These are phyloP conservation scores for Congeria kusceri DNA, from an alignment of 2,888 invertebrate species.

Conservation along the genomic window DNA sequence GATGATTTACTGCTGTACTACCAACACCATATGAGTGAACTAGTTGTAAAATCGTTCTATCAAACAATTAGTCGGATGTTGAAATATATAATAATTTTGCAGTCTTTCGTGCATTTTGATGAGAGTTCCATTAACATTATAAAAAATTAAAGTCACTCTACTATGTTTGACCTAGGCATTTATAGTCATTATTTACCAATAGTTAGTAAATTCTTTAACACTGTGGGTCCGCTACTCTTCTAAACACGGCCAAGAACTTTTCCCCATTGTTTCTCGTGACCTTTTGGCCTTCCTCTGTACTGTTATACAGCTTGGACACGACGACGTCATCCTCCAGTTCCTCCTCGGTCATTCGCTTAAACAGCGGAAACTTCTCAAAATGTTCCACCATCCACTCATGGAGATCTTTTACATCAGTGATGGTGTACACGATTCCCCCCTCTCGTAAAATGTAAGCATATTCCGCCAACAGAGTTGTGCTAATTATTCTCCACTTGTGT, in stretches of 20 bases:
- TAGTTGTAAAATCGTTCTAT: too few species aligned
- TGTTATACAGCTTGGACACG: slow-evolving; percentile 94
- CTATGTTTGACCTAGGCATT: too few species aligned
- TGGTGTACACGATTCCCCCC: slow-evolving; percentile 95
- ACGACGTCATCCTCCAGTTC: slow-evolving; percentile 93
- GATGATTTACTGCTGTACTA: too few species aligned
- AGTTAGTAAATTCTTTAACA: too few species aligned
- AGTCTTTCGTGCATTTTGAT: too few species aligned
- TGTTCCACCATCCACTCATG: slow-evolving; percentile 99
- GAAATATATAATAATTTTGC: too few species aligned
- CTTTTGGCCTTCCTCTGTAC: slow-evolving; percentile 99
- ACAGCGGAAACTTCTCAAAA: slow-evolving; percentile 95
- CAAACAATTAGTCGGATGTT: too few species aligned
- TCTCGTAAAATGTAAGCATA: slow-evolving; percentile 97
- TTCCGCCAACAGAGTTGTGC: slow-evolving; percentile 95
- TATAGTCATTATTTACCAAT: too few species aligned
- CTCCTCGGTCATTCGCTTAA: slow-evolving; percentile 90
- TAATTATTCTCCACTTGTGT: slow-evolving; percentile 99
- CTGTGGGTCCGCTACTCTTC: slow-evolving; percentile 86
- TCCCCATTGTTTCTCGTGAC: slow-evolving; percentile 97
- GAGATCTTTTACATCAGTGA: slow-evolving; percentile 98
- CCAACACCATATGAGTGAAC: too few species aligned
- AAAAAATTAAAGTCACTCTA: too few species aligned
- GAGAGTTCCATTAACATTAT: too few species aligned
- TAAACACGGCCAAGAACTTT: slow-evolving; percentile 96